Percentiles rank a stretch among this genome's conserved stretches.
Evolutionary conservation across 2,888 invertebrate species (phyloP).

Genomic region (Geophilus truncorum): DNA sequence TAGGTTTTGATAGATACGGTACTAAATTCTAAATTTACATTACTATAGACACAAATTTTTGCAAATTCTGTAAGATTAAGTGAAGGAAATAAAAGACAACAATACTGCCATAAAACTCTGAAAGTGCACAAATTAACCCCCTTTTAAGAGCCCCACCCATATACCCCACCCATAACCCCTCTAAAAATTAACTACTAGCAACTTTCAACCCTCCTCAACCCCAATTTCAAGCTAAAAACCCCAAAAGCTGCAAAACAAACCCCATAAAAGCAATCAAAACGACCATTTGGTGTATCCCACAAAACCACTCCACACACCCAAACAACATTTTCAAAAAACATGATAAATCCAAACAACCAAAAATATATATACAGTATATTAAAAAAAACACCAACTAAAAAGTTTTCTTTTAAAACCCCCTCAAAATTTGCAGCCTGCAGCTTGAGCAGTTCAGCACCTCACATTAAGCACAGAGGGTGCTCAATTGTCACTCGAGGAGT

Average conservation of each 20-base stretch:
- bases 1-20: no score
- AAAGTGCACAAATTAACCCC: no score
- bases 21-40: no score
- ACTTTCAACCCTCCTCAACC: background rate
- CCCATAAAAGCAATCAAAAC: background rate
- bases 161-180: background rate
- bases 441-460: background rate
- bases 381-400: no score
- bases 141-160: background rate
- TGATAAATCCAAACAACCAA: background rate
- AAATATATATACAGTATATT: background rate
- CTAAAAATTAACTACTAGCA: background rate
- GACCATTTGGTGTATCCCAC: background rate
- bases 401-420: background rate
- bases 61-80: background rate
- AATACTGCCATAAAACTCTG: no score
- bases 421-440: background rate
- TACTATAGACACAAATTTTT: no score
- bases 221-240: background rate
- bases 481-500: background rate
- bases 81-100: no score
- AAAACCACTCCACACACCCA: background rate
- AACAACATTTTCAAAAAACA: background rate
- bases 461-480: background rate
- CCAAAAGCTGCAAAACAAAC: background rate